Percentiles rank a stretch among this genome's conserved stretches.
Evolutionary conservation across 2,888 invertebrate species (phyloP).

Genomic region (Dendrolimus houi): DNA sequence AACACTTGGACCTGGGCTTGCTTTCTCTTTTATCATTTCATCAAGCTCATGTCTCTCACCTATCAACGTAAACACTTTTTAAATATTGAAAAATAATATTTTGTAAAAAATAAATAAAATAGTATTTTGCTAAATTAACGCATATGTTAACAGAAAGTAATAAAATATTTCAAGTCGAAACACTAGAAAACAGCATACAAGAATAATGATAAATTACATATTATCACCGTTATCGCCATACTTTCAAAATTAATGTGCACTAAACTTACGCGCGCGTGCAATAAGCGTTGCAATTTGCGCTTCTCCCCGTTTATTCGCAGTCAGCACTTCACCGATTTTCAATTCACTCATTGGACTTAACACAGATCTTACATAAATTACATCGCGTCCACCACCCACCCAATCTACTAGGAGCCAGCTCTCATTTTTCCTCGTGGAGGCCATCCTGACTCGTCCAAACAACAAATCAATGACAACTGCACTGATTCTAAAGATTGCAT

Average conservation of each 20-base stretch:
- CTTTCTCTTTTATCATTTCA: slow-evolving; percentile 15
- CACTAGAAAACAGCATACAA: too few species aligned
- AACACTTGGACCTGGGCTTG: slow-evolving; percentile 23
- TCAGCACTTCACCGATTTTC: slow-evolving; percentile 25
- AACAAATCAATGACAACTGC: slow-evolving; percentile 3
- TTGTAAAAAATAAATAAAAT: too few species aligned
- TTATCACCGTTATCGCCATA: too few species aligned
- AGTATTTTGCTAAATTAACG: not conserved
- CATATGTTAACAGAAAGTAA: not conserved
- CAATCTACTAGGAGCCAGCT: slow-evolving; percentile 52
- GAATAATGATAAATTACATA: too few species aligned
- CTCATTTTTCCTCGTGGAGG: slow-evolving; percentile 29
- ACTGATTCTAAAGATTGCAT: slow-evolving; percentile 10
- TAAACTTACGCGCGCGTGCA: slow-evolving; percentile 34
- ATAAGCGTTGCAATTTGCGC: slow-evolving; percentile 28
- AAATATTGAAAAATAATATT: not conserved
- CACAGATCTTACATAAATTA: slow-evolving; percentile 28
- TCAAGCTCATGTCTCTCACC: slow-evolving; percentile 26
- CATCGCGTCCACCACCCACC: slow-evolving; percentile 30
- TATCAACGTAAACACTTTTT: slow-evolving; percentile 3
- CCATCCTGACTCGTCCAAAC: slow-evolving; percentile 14
- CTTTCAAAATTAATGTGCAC: too few species aligned
- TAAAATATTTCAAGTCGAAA: too few species aligned
- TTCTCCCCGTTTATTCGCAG: slow-evolving; percentile 24
- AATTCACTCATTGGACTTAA: slow-evolving; percentile 21